These are phyloP conservation scores for Plusia festucae DNA, from an alignment of 2,888 invertebrate species.

Conservation along the genomic window DNA sequence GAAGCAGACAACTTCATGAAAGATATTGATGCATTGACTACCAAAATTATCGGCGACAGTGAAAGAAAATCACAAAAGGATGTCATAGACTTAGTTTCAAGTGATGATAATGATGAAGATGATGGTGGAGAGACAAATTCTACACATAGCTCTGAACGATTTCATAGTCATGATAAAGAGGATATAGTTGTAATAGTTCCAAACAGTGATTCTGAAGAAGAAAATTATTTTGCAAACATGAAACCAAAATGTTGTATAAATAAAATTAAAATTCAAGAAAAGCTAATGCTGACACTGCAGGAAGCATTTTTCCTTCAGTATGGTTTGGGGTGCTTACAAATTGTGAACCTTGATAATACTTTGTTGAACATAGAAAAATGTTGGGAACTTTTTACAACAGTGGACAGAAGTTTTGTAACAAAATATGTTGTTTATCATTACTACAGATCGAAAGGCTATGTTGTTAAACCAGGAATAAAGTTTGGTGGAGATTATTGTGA, in stretches of 20 bases:
- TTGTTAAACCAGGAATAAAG: constrained; percentile 96
- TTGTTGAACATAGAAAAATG: constrained; percentile 85
- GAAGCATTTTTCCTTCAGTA: constrained; percentile 94
- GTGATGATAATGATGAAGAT: constrained; percentile 75
- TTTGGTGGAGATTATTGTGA: constrained; percentile 97
- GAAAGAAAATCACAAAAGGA: constrained; percentile 69
- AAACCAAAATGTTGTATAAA: constrained; percentile 90
- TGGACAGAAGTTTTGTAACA: constrained; percentile 90
- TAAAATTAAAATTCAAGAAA: constrained; percentile 90
- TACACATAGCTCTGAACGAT: constrained; percentile 49
- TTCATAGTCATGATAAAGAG: constrained; percentile 65
- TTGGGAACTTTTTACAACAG: constrained; percentile 89
- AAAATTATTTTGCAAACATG: constrained; percentile 90
- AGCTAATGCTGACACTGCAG: constrained; percentile 91
- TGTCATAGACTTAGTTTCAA: constrained; percentile 85
- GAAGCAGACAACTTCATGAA: constrained; percentile 72
- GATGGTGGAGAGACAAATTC: constrained; percentile 58
- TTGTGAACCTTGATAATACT: constrained; percentile 87
- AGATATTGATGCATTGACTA: constrained; percentile 72
- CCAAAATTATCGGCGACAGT: constrained; percentile 73
- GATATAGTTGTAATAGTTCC: constrained; percentile 90
- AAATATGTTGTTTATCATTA: constrained; percentile 95
- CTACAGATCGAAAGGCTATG: constrained; percentile 96
- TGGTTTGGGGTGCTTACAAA: constrained; percentile 91
- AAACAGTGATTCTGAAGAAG: constrained; percentile 91